These are phyloP conservation scores for Apamea anceps DNA, from an alignment of 2,888 invertebrate genomes.

Conservation along the genomic window DNA sequence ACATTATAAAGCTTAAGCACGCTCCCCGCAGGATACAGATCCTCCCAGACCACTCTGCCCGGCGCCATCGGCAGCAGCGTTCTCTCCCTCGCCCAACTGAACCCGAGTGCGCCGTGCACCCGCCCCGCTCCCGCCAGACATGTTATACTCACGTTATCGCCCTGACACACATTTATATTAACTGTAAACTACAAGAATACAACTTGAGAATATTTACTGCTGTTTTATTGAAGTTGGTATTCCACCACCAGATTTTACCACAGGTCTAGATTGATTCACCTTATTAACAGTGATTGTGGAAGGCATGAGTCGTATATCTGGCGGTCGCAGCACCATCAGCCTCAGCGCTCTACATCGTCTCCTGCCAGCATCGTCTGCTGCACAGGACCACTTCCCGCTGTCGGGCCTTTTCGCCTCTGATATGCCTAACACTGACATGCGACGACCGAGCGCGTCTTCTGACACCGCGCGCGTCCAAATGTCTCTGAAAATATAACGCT, in stretches of 20 bases:
- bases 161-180: constrained; percentile 81
- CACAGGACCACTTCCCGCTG: constrained; percentile 95
- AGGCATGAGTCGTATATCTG: constrained; percentile 92
- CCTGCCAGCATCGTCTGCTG: constrained; percentile 93
- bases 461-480: constrained; percentile 92
- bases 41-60: constrained; percentile 95
- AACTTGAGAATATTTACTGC: not conserved
- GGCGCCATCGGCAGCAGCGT: constrained; percentile 93
- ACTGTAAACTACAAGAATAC: not conserved
- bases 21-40: constrained; percentile 95
- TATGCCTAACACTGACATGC: constrained; percentile 93
- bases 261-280: constrained; percentile 80
- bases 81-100: constrained; percentile 95
- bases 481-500: constrained; percentile 83
- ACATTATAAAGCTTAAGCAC: constrained; percentile 94
- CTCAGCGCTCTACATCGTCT: constrained; percentile 92
- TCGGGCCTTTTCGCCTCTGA: constrained; percentile 93
- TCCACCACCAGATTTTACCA: not conserved
- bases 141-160: constrained; percentile 92
- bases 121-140: constrained; percentile 92
- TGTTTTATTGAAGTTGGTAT: not conserved
- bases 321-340: constrained; percentile 91
- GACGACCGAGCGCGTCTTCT: constrained; percentile 86
- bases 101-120: constrained; percentile 92
- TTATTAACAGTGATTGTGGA: constrained; percentile 93